These are phyloP conservation scores for Halocynthia aurantium DNA, from an alignment of 23 tunicate species.

Conservation along the genomic window DNA sequence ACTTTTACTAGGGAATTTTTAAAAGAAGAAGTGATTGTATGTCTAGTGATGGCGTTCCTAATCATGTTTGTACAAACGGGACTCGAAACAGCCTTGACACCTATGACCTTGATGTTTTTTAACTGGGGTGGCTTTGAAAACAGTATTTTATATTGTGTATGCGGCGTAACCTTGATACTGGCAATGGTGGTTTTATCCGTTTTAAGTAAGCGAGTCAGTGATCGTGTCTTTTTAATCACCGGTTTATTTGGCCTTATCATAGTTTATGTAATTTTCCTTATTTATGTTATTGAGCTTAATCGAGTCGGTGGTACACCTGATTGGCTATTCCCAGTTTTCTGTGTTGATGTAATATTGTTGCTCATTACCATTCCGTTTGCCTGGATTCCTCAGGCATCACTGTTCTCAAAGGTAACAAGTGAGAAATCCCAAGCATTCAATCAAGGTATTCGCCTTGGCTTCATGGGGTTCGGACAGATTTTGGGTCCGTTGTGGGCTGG, in stretches of 20 bases:
- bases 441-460: constrained; percentile 66
- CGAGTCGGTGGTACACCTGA: neutral
- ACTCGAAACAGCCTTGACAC: constrained; percentile 67
- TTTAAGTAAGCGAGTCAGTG: constrained; percentile 6
- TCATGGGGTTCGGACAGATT: constrained; percentile 72
- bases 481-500: constrained; percentile 87
- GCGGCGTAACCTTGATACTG: constrained; percentile 40
- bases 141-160: constrained; percentile 59
- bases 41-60: constrained; percentile 51
- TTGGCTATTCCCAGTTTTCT: constrained; percentile 53
- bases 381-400: constrained; percentile 60
- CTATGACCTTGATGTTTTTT: constrained; percentile 49
- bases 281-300: neutral
- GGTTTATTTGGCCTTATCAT: constrained; percentile 8
- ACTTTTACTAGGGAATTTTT: constrained; percentile 40
- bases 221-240: constrained; percentile 2
- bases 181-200: neutral
- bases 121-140: constrained; percentile 55
- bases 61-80: constrained; percentile 86
- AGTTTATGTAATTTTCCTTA: neutral
- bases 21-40: constrained; percentile 78
- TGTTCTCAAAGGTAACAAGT: constrained; percentile 71
- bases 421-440: constrained; percentile 79
- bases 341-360: constrained; percentile 13
- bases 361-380: constrained; percentile 40